These are phyloP conservation scores for Crematogaster levior DNA, from an alignment of 2,888 invertebrate species.

Conservation along the genomic window DNA sequence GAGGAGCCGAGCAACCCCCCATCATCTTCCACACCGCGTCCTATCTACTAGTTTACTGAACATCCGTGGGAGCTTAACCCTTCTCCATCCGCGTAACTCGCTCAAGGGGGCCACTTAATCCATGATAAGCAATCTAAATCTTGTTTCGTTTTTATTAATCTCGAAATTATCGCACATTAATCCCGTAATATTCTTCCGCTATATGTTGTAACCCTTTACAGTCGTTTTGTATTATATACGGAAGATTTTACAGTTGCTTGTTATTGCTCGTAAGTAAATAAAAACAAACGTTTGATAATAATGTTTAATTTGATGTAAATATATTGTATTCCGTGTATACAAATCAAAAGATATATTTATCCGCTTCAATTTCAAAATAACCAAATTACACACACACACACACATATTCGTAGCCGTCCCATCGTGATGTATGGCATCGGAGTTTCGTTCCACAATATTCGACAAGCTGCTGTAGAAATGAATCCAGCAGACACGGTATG, in stretches of 20 bases:
- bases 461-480: constrained; percentile 31
- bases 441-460: constrained; percentile 28
- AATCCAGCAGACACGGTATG: constrained; percentile 20
- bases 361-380: not conserved
- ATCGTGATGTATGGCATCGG: not conserved
- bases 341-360: not conserved
- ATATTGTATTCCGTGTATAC: not conserved
- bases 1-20: not conserved
- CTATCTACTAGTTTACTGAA: constrained; percentile 1
- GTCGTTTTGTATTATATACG: not conserved
- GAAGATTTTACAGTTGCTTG: not conserved
- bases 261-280: not conserved
- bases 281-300: not conserved
- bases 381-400: not conserved
- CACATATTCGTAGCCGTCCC: not conserved
- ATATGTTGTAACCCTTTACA: not conserved
- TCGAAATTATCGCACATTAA: not conserved
- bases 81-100: constrained; percentile 4
- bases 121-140: constrained; percentile 25
- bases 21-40: not conserved
- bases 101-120: constrained; percentile 14
- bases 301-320: not conserved
- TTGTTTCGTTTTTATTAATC: constrained; percentile 36
- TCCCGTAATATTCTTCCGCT: not conserved
- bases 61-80: constrained; percentile 16